Base-by-base conservation (phyloP, 2,888 invertebrate genomes). In the Alitta virens region DNA sequence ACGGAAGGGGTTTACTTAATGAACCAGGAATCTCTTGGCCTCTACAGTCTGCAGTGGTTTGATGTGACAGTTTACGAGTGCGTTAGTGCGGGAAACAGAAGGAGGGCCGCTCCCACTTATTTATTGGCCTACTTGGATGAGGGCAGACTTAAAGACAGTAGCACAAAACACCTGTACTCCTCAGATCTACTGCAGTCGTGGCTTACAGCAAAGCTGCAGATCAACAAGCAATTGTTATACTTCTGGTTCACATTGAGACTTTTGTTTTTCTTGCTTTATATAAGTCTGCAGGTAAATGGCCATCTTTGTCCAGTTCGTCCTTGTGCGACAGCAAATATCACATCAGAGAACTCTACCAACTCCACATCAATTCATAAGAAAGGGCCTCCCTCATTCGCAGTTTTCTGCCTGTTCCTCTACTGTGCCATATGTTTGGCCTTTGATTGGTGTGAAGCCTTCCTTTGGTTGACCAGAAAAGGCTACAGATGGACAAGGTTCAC, bases 61-160 rank as follows among this genome's bases (percentile, higher is more conserved):
- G 63, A 63, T 38, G 24, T 63, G 23, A 59, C 63, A 5, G 59
- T 53, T 14, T 63, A 63, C 49, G 63, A 63, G 50, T 16, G 21
- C 7, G 23, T 23, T 9, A 26, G 24, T 9, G 24, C 21, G 9
- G 52, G 52, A 18, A 21, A 46, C 18, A 38, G 63, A 21, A 18
- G 49, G 24, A 25, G 23, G 9, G 51, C 27, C 18, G 58, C 63
- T 12, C 63, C 63, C 9, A 18, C 50, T 14, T 26, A 25, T 14
- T 52, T 60, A 50, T 16, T 60, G 3, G 16, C 53, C 25, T 38
- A 25, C 16, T 12, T 53, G 42, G 26, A 23, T 12, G 21, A 52
- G 26, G 24, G 21, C 21, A 46, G 21, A 46, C 46, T 46, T 3
- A 46, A 46, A 46, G 46, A 46, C 46, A 46, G 18, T 16, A 21